These are phyloP conservation scores for Neocloeon triangulifer DNA, from an alignment of 1,140 invertebrate species.

Conservation along the genomic window DNA sequence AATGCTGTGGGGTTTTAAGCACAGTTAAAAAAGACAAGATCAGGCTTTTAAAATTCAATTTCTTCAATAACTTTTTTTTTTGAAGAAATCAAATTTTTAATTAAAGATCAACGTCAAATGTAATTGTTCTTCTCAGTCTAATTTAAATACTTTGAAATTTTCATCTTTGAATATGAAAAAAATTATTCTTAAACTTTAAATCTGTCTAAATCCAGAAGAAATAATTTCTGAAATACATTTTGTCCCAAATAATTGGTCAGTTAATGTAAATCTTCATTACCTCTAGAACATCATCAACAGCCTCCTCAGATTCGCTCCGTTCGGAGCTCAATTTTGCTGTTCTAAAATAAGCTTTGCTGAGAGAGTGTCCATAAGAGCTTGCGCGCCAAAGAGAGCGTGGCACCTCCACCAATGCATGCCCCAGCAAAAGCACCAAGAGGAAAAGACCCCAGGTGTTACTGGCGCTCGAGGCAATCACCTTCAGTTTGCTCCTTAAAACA, in stretches of 20 bases:
- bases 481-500: slow-evolving; percentile 54
- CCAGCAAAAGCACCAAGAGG: slow-evolving; percentile 77
- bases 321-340: slow-evolving; percentile 93
- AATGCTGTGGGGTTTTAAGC: slow-evolving; percentile 26
- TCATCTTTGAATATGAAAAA: too few species aligned
- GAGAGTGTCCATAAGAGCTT: slow-evolving; percentile 50
- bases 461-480: slow-evolving; percentile 93
- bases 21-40: background rate
- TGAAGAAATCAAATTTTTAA: too few species aligned
- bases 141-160: too few species aligned
- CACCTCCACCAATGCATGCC: slow-evolving; percentile 92
- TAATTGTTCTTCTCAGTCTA: too few species aligned
- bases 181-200: too few species aligned
- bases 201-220: too few species aligned
- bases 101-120: too few species aligned
- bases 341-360: slow-evolving; percentile 87
- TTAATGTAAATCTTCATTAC: too few species aligned
- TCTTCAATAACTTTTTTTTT: too few species aligned
- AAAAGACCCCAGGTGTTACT: slow-evolving; percentile 99
- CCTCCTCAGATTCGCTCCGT: slow-evolving; percentile 90
- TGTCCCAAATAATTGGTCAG: too few species aligned
- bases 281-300: slow-evolving; percentile 82
- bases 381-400: slow-evolving; percentile 75
- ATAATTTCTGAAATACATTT: too few species aligned
- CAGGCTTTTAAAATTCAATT: too few species aligned